These are phyloP conservation scores for Myiotriccus ornatus DNA, from an alignment of 2,797 vertebrate genomes.

Conservation along the genomic window DNA sequence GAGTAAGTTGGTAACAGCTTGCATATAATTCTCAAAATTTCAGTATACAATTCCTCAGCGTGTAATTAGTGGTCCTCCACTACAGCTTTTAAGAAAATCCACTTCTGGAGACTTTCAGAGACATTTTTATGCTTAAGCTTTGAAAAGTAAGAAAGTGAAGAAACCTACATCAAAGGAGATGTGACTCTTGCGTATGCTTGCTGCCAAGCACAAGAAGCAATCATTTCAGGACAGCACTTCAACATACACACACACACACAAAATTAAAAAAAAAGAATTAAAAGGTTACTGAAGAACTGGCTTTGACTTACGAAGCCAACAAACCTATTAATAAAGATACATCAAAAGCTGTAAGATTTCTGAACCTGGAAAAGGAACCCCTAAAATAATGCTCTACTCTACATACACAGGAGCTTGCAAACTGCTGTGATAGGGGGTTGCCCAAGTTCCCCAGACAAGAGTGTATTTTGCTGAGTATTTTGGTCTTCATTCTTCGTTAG, in stretches of 20 bases:
- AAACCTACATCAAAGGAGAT: not conserved
- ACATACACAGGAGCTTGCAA: not conserved
- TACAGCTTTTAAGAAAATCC: not conserved
- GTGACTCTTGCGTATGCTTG: not conserved
- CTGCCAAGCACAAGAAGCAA: not conserved
- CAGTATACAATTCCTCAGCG: not conserved
- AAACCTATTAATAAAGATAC: not conserved
- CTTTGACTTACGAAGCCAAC: not conserved
- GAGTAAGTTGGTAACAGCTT: not conserved
- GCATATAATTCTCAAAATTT: not conserved
- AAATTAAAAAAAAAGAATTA: not conserved
- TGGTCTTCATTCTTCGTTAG: not conserved
- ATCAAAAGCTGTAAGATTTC: not conserved
- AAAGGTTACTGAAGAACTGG: not conserved
- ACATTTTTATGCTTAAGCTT: not conserved
- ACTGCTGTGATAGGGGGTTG: not conserved
- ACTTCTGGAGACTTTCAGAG: not conserved
- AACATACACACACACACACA: not conserved
- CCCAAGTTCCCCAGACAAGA: not conserved
- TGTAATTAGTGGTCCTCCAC: not conserved
- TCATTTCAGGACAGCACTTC: not conserved
- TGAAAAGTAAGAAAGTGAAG: not conserved
- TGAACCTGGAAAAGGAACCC: not conserved
- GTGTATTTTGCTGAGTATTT: not conserved
- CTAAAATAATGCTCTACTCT: not conserved